Evolutionary conservation across 1,140 invertebrate species (phyloP), one percentile per base, ranked within the genome.

Genomic region (Trinorchestia longiramus): DNA sequence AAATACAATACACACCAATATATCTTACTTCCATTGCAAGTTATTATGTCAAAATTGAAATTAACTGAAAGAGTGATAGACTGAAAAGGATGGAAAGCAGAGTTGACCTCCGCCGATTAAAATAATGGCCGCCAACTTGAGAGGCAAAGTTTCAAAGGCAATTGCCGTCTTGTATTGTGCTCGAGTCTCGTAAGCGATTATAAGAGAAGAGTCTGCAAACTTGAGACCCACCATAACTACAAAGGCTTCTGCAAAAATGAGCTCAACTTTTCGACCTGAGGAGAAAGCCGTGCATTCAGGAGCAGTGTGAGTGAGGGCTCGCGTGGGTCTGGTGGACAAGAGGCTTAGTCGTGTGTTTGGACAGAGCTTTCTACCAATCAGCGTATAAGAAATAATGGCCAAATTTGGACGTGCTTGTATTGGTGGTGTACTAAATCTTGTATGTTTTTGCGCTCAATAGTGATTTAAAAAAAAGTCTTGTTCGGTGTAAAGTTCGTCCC

Each of bases 271-370:
- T 77, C 62, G 62, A 77, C 62, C 62, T 77, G 62, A 77, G 62
- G 62, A 77, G 62, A 77, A 36, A 77, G 62, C 11, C 15, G 28
- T 28, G 28, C 62, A 77, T 77, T 77, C 62, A 77, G 62, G 62
- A 77, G 62, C 28, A 23, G 62, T 77, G 62, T 77, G 43, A 41
- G 62, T 77, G 43, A 41, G 43, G 88, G 88, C 88, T 90, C 88
- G 88, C 43, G 88, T 41, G 11, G 41, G 41, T 36, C 43, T 90
- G n/a, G 6, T 90, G 88, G 36, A 42, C 88, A 41, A 90, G 62
- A 90, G 88, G 88, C 41, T 90, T 28, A 90, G 88, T 90, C 88
- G 88, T 41, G 88, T 90, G 88, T 90, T 90, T 90, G 88, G 88
- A 42, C 41, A 90, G 88, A 36, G 88, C 88, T 90, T 42, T 42